Percentiles rank a stretch among this genome's conserved stretches.
Conservation (phyloP, 2,113 vertebrate genomes). For the Corythornis vintsioides region DNA sequence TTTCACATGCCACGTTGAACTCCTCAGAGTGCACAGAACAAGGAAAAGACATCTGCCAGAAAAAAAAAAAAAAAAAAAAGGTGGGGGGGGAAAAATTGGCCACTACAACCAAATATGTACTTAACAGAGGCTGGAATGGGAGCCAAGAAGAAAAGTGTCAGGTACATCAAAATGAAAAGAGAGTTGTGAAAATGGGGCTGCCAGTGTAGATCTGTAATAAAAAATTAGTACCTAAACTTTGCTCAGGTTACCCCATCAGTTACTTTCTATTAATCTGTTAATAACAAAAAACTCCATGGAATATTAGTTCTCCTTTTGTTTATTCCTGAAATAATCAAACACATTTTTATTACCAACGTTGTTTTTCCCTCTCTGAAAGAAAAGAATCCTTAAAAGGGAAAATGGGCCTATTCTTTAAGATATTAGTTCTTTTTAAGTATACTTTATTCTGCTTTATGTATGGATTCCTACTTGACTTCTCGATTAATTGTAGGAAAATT, state of each 20-base stretch:
- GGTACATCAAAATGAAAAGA: slow-evolving; percentile 30
- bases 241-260: background rate
- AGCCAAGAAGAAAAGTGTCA: slow-evolving; percentile 35
- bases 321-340: background rate
- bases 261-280: background rate
- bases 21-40: slow-evolving; percentile 31
- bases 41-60: slow-evolving; percentile 40
- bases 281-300: background rate
- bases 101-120: slow-evolving; percentile 13
- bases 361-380: background rate
- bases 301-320: background rate
- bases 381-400: background rate
- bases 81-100: background rate
- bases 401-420: background rate
- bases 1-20: slow-evolving; percentile 58
- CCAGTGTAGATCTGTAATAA: background rate
- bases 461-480: background rate
- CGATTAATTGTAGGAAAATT: background rate
- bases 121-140: slow-evolving; percentile 22
- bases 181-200: background rate
- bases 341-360: background rate
- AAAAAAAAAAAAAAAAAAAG: background rate
- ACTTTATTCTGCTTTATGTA: background rate
- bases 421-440: background rate
- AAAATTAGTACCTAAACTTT: background rate